Conservation (phyloP, 2,888 invertebrate genomes). For the Esperia sulphurella region DNA sequence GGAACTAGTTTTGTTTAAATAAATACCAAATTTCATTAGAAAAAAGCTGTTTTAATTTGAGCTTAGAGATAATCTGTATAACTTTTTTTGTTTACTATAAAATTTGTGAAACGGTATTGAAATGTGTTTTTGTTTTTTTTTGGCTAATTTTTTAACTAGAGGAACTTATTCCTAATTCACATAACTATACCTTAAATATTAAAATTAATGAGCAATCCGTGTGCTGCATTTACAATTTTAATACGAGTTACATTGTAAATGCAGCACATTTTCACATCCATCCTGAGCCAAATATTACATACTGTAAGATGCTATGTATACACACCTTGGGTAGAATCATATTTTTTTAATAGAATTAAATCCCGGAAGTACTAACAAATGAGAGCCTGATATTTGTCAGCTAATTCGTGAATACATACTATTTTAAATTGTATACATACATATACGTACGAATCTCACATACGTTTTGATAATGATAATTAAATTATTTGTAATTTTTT, state of each 20-base stretch:
- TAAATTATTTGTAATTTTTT: not conserved
- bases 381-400: no score
- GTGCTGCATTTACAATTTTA: not conserved
- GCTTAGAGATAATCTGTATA: no score
- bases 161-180: not conserved
- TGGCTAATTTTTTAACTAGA: not conserved
- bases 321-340: no score
- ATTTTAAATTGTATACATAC: no score
- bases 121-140: not conserved
- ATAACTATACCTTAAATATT: not conserved
- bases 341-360: no score
- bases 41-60: not conserved
- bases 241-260: not conserved
- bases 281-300: no score
- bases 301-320: no score
- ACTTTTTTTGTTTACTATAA: not conserved
- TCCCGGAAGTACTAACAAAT: no score
- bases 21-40: slow-evolving; percentile 33
- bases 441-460: no score
- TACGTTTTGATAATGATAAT: no score
- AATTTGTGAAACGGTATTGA: not conserved
- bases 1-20: slow-evolving; percentile 52
- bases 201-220: not conserved
- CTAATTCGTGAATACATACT: no score
- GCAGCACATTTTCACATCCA: no score